Evolutionary conservation across 1,140 invertebrate genomes (phyloP).

Genomic region (Drosophila rufa): DNA sequence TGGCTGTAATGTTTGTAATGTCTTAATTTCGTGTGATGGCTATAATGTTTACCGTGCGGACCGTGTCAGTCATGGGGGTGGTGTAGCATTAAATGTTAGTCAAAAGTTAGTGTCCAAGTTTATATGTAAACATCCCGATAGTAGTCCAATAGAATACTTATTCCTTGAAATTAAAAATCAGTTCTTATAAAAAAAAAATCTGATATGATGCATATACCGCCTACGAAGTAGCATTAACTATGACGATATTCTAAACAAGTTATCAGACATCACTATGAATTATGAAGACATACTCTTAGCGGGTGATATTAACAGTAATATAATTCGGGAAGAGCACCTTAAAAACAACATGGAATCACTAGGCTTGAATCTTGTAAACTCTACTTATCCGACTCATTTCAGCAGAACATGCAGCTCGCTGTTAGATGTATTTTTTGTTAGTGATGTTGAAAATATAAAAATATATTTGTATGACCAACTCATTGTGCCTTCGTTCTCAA

Average conservation of each 20-base stretch:
- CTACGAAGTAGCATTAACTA: neutral
- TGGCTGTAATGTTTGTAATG: too few relatives aligned
- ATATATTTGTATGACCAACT: neutral
- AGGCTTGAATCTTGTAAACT: neutral
- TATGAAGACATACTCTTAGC: too few relatives aligned
- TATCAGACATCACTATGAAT: constrained; percentile 1
- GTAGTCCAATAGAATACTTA: neutral
- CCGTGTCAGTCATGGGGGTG: too few relatives aligned
- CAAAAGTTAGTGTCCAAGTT: too few relatives aligned
- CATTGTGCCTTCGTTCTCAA: neutral
- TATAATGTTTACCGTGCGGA: too few relatives aligned
- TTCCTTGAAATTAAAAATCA: neutral
- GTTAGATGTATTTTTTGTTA: neutral
- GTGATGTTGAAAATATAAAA: neutral
- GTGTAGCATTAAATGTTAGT: too few relatives aligned
- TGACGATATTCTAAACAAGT: neutral
- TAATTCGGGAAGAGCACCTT: too few relatives aligned
- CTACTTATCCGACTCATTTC: neutral
- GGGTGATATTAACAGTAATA: too few relatives aligned
- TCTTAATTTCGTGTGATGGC: too few relatives aligned
- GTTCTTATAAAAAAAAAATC: neutral
- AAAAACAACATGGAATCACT: too few relatives aligned
- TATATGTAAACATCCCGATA: neutral
- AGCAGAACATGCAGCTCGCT: neutral
- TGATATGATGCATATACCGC: neutral